Base-by-base conservation (phyloP, 2,797 vertebrate species). In the Pantherophis vulpinus region DNA sequence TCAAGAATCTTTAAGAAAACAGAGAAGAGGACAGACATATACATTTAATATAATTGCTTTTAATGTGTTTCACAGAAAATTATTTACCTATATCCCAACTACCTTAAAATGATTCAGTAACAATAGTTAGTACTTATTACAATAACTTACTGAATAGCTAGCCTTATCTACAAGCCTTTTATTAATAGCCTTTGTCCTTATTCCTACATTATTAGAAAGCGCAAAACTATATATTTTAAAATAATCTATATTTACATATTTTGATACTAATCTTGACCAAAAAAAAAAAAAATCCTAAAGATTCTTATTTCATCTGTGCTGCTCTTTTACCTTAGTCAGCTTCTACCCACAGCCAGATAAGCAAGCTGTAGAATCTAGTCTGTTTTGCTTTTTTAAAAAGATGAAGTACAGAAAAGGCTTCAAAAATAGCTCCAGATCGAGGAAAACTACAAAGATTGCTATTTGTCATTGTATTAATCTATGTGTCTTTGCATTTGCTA, bases 381-480 rank as follows among this genome's bases (percentile, higher is more conserved):
- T 42, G 14, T 7, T 74, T 74, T 74, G n/a, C 11, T 23, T 25
- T 32, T 42, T 23, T 4, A 20, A 37, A 61, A 96, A 90, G 27
- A 10, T 2, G 1, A 3, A 27, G 47, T 14, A 27, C 37, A 94
- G 42, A 16, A 51, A 88, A 14, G 25, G 8, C 12, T 93, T 86
- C 1, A 32, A 70, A 2, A 86, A 79, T 1, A 47, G 1, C 0
- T 0, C 1, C 14, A 58, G 29, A 60, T 9, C 0, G 37, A 93
- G 16, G 2, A 0, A 93, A 94, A 47, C 7, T 2, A n/a, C 60
- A 59, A 93, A 5, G 1, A n/a, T 3, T 59, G 3, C 86, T 58
- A 92, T 86, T 79, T 92, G 5, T 60, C 0, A 63, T 79, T 94
- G 16, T 2, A 20, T 95, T 93, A 93, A 51, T 93, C 25, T 10